Percentiles rank a stretch among this genome's conserved stretches.
These are phyloP conservation scores for Onychorhynchus coronatus DNA, from an alignment of 2,113 vertebrate species.

Conservation along the genomic window DNA sequence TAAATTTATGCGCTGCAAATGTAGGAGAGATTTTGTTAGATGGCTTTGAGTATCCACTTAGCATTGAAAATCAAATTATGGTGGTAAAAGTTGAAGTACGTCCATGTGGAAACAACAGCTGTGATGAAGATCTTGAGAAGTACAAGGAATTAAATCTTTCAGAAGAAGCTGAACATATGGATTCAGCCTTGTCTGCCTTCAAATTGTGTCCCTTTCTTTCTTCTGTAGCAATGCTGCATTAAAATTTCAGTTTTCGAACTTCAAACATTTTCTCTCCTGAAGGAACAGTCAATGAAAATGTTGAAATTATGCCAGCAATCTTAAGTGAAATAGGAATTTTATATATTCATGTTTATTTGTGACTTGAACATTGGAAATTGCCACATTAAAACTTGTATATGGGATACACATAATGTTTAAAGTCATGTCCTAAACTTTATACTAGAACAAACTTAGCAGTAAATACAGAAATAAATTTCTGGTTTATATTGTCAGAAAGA, in stretches of 20 bases:
- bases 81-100: background rate
- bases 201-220: constrained; percentile 35
- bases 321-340: background rate
- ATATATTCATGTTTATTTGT: background rate
- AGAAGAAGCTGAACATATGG: background rate
- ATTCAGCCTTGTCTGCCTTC: background rate
- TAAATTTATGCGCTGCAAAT: background rate
- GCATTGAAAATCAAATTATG: background rate
- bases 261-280: constrained; percentile 15
- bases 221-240: background rate
- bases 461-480: background rate
- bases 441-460: background rate
- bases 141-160: background rate
- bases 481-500: background rate
- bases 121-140: background rate
- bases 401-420: background rate
- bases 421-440: background rate
- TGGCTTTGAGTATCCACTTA: background rate
- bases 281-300: background rate
- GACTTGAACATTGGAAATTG: background rate
- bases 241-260: background rate
- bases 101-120: background rate
- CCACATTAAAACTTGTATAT: background rate
- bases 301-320: constrained; percentile 56
- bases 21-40: background rate